Conservation (phyloP, 1,140 invertebrate species). For the Brachionus rubens region DNA sequence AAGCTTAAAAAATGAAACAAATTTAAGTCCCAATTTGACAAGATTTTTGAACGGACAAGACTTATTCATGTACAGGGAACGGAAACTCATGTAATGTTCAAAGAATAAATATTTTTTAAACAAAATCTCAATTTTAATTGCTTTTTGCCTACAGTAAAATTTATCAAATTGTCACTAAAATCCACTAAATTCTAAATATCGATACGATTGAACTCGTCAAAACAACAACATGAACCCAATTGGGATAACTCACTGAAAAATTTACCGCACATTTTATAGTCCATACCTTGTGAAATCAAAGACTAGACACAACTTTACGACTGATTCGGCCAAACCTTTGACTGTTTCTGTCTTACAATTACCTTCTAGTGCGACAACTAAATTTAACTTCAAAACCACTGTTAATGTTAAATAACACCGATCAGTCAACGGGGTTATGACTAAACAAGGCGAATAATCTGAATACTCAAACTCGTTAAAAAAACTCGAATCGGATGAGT, state of each 20-base stretch:
- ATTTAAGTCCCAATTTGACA: neutral
- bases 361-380: slow-evolving; percentile 71
- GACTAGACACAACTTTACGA: slow-evolving; percentile 64
- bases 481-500: slow-evolving; percentile 61
- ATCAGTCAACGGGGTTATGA: slow-evolving; percentile 62
- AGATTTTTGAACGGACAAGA: neutral
- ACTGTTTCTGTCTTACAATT: slow-evolving; percentile 61
- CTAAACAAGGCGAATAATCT: slow-evolving; percentile 59
- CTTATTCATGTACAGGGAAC: neutral
- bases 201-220: slow-evolving; percentile 62
- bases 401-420: slow-evolving; percentile 79
- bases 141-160: slow-evolving; percentile 8
- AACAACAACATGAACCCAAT: slow-evolving; percentile 59
- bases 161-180: neutral
- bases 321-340: slow-evolving; percentile 83
- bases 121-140: slow-evolving; percentile 25
- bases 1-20: slow-evolving; percentile 12
- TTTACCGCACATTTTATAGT: slow-evolving; percentile 62
- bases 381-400: slow-evolving; percentile 75
- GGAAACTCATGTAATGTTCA: too few species aligned
- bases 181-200: slow-evolving; percentile 46
- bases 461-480: slow-evolving; percentile 62
- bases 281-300: slow-evolving; percentile 50
- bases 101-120: neutral
- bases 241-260: slow-evolving; percentile 62